Conservation (phyloP, 2,888 invertebrate genomes). For the Biston betularia region DNA sequence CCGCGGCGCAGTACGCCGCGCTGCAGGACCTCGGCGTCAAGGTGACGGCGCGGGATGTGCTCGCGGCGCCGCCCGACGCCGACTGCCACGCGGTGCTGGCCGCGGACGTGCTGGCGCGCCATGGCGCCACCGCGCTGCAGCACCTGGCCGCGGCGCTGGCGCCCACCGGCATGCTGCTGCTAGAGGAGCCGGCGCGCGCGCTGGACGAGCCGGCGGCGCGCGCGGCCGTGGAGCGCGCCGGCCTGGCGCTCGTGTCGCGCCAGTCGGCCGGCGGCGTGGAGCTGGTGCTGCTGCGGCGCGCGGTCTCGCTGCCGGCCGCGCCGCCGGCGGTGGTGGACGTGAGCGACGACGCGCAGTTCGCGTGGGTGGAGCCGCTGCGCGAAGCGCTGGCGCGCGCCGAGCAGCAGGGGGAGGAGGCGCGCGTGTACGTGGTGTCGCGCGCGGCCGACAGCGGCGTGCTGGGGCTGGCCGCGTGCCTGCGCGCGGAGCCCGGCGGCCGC, state of each 20-base stretch:
- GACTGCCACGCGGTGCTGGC: constrained; percentile 89
- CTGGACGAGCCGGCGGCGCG: constrained; percentile 74
- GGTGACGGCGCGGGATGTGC: constrained; percentile 83
- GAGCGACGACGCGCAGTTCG: constrained; percentile 88
- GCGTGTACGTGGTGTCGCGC: constrained; percentile 89
- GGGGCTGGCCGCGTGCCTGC: constrained; percentile 96
- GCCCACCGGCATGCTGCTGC: constrained; percentile 89
- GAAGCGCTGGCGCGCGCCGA: constrained; percentile 89
- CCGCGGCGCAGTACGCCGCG: constrained; percentile 79
- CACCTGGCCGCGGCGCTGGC: constrained; percentile 88
- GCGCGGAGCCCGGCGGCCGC: constrained; percentile 94
- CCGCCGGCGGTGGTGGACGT: constrained; percentile 87
- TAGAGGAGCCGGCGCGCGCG: constrained; percentile 88
- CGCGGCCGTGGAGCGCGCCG: constrained; percentile 62
- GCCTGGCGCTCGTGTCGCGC: constrained; percentile 67
- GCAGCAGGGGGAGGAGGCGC: constrained; percentile 82
- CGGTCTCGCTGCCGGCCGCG: constrained; percentile 70
- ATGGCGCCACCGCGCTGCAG: constrained; percentile 80
- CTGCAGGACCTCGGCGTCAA: constrained; percentile 88
- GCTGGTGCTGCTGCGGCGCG: constrained; percentile 90
- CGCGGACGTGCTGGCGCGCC: constrained; percentile 88
- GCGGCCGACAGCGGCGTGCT: constrained; percentile 91
- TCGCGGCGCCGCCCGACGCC: constrained; percentile 85
- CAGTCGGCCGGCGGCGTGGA: constrained; percentile 88
- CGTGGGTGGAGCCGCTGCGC: constrained; percentile 94